Evolutionary conservation across 2,888 invertebrate genomes (phyloP).

Genomic region (Schizaphis graminum): DNA sequence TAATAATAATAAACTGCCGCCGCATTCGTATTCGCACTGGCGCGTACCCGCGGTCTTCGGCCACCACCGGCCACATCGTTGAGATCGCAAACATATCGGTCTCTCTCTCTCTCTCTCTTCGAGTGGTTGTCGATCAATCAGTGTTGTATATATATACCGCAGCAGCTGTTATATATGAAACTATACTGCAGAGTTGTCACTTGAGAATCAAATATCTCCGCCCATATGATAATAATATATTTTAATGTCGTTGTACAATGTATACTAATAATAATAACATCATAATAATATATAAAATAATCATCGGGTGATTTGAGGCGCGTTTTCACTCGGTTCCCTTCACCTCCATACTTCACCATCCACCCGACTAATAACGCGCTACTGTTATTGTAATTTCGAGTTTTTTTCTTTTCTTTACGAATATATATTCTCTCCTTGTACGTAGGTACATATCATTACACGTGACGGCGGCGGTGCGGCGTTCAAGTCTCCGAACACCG

Average conservation of each 20-base stretch:
- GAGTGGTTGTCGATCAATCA: background rate
- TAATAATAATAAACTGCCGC: slow-evolving; percentile 15
- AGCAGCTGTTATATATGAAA: background rate
- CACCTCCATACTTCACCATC: background rate
- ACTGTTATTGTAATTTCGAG: slow-evolving; percentile 8
- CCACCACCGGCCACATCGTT: background rate
- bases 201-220: background rate
- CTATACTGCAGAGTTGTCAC: background rate
- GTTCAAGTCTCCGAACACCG: slow-evolving; percentile 64
- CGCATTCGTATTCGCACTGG: slow-evolving; percentile 27
- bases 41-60: slow-evolving; percentile 1
- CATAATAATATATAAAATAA: background rate
- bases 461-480: slow-evolving; percentile 25
- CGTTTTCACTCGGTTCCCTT: slow-evolving; percentile 28
- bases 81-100: background rate
- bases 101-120: background rate
- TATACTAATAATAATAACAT: background rate
- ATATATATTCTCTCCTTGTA: slow-evolving; percentile 12
- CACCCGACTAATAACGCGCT: background rate
- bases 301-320: slow-evolving; percentile 10
- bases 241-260: background rate
- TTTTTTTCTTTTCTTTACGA: slow-evolving; percentile 31
- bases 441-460: background rate
- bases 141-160: background rate
- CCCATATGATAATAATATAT: background rate